These are phyloP conservation scores for Acleris holmiana DNA, from an alignment of 2,888 invertebrate species.

Conservation along the genomic window DNA sequence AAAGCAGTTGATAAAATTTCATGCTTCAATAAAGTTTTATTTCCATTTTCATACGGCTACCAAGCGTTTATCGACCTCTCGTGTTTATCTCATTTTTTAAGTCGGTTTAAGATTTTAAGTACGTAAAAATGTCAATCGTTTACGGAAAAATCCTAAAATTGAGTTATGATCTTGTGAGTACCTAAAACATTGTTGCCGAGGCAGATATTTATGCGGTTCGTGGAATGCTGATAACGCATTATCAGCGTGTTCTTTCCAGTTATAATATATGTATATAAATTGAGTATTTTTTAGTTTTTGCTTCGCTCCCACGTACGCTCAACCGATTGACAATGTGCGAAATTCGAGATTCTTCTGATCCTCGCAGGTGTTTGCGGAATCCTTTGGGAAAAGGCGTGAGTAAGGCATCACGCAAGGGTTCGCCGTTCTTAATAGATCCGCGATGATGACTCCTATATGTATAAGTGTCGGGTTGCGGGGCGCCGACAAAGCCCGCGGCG, in stretches of 20 bases:
- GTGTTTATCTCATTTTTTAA: constrained; percentile 5
- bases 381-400: constrained; percentile 26
- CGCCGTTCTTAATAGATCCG: constrained; percentile 14
- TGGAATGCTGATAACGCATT: constrained; percentile 31
- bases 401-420: background rate
- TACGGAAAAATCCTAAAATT: constrained; percentile 16
- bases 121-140: constrained; percentile 5
- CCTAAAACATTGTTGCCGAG: constrained; percentile 26
- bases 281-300: constrained; percentile 22
- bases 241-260: constrained; percentile 32
- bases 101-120: background rate
- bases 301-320: constrained; percentile 32
- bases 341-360: constrained; percentile 55
- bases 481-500: constrained; percentile 78
- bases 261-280: constrained; percentile 21
- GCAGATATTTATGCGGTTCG: constrained; percentile 18
- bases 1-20: constrained; percentile 67
- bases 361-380: constrained; percentile 52
- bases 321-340: constrained; percentile 41
- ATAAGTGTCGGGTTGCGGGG: constrained; percentile 71
- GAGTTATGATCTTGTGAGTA: constrained; percentile 14
- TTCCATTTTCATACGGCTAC: constrained; percentile 44
- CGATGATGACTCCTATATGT: constrained; percentile 50
- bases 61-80: constrained; percentile 12
- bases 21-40: constrained; percentile 63